Conservation (phyloP, 2,888 invertebrate genomes). For the Leistus spinibarbis region DNA sequence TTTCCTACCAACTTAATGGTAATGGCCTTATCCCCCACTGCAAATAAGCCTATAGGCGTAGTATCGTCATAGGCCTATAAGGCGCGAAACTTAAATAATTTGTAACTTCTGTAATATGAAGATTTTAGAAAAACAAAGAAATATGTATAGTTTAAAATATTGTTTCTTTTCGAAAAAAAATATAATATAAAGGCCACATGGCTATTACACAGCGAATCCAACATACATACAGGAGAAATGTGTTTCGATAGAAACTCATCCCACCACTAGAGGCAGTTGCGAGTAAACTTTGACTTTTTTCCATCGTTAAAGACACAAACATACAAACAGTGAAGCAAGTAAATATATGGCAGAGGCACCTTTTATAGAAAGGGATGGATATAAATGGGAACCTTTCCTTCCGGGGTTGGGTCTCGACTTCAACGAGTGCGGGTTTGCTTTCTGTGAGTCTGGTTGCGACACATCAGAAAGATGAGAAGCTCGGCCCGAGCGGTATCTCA, state of each 20-base stretch:
- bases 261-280: not conserved
- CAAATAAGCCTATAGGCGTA: no score
- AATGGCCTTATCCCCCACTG: no score
- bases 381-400: conserved; percentile 2
- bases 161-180: no score
- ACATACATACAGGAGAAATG: no score
- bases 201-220: no score
- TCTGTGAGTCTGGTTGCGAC: conserved; percentile 6
- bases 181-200: no score
- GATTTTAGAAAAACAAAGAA: no score
- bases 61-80: no score
- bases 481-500: conserved; percentile 2
- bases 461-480: conserved; percentile 4
- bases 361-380: not conserved
- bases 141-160: no score
- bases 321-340: not conserved
- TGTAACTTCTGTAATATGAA: no score
- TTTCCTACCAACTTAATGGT: no score
- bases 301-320: not conserved
- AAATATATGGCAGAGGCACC: not conserved
- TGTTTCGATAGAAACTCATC: not conserved
- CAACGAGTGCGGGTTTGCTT: not conserved
- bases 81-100: no score
- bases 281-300: not conserved
- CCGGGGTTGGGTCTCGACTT: not conserved